These are phyloP conservation scores for Hipposideros armiger DNA, from an alignment of 2,113 vertebrate genomes.

Conservation along the genomic window DNA sequence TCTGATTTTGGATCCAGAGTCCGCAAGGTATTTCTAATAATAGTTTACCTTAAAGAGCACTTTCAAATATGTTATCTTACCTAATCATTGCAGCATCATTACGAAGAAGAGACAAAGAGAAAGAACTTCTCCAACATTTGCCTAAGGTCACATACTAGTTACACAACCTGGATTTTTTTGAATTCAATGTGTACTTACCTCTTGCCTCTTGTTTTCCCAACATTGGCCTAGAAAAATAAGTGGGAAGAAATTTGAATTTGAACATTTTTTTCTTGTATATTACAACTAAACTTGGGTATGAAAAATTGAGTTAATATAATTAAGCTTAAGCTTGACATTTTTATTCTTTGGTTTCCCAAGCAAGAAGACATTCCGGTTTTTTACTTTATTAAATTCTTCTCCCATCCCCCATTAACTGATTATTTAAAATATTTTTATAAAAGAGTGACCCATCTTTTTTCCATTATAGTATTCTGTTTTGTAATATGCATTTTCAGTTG, in stretches of 20 bases:
- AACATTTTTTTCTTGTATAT: not conserved
- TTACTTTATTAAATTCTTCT: constrained; percentile 32
- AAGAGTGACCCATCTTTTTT: not conserved
- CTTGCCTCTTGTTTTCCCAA: not conserved
- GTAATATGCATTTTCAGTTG: not conserved
- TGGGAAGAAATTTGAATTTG: constrained; percentile 18
- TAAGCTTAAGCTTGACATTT: constrained; percentile 20
- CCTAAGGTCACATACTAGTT: not conserved
- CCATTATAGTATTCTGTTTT: not conserved
- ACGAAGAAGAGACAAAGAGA: not conserved
- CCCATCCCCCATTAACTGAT: not conserved
- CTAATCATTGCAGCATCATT: not conserved
- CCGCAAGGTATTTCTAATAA: constrained; percentile 91
- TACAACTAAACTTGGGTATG: not conserved
- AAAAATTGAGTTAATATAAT: constrained; percentile 38
- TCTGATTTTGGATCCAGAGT: constrained; percentile 96
- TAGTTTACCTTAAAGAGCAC: not conserved
- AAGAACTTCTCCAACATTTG: not conserved
- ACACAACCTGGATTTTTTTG: not conserved
- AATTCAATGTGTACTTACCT: not conserved
- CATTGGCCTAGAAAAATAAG: not conserved
- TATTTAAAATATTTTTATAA: constrained; percentile 18
- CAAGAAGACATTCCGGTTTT: constrained; percentile 26
- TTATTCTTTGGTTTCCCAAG: constrained; percentile 46
- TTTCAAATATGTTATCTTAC: not conserved